A percentile compares a stretch with the other conserved stretches of the same genome.
These are phyloP conservation scores for Peromyscus melanophrys DNA, from an alignment of 2,797 vertebrate species.

Conservation along the genomic window DNA sequence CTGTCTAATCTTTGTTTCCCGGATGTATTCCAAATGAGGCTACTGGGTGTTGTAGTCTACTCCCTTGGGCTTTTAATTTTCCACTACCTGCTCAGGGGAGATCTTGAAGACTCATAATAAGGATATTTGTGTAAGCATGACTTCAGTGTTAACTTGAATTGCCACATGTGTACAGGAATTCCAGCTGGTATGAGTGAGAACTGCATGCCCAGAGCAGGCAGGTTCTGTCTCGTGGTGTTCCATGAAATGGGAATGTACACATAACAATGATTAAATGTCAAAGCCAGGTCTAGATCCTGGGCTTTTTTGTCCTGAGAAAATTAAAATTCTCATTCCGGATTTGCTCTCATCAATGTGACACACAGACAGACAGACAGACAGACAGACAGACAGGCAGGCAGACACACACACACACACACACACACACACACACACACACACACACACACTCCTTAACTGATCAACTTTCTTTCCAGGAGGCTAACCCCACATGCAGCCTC, in stretches of 20 bases:
- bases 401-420: no score
- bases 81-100: neutral
- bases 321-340: slow-evolving; percentile 80
- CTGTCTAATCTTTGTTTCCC: neutral
- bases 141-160: neutral
- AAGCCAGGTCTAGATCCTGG: neutral
- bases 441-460: slow-evolving; percentile 70
- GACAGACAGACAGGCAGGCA: no score
- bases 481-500: slow-evolving; percentile 73
- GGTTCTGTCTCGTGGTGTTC: neutral
- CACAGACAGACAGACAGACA: no score
- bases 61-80: neutral
- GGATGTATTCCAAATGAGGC: neutral
- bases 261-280: neutral
- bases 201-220: neutral
- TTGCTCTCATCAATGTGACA: slow-evolving; percentile 24
- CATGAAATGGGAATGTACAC: neutral
- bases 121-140: neutral
- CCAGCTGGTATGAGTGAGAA: neutral
- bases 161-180: neutral
- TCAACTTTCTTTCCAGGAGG: slow-evolving; percentile 79
- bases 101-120: neutral
- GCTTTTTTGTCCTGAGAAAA: slow-evolving; percentile 73
- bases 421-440: neutral
- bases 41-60: no score